phyloP scores from a whole-genome alignment of 2,113 vertebrate genomes.

The Leptosomus discolor region DNA sequence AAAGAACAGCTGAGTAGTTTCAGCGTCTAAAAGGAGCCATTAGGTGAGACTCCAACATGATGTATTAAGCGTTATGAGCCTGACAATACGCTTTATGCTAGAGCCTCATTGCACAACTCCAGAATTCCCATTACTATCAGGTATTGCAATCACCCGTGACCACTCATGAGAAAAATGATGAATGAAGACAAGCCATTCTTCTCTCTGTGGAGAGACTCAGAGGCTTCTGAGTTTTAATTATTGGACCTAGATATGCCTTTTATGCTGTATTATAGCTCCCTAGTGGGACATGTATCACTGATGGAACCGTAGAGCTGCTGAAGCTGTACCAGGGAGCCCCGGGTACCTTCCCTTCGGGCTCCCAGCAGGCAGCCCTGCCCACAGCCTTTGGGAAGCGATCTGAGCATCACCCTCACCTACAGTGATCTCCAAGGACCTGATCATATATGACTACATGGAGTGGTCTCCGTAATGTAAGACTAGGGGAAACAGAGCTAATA shows the following conservation, averaged over 20 bases:
- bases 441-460: background rate
- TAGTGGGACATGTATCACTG: background rate
- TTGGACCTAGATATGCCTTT: background rate
- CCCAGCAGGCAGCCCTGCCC: background rate
- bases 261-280: background rate
- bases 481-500: background rate
- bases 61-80: rapidly evolving
- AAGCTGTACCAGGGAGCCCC: background rate
- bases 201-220: background rate
- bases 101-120: background rate
- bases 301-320: background rate
- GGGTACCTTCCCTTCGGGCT: background rate
- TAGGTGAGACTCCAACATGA: background rate
- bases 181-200: background rate
- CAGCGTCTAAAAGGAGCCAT: background rate
- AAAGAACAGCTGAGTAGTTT: background rate
- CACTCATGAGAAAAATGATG: background rate
- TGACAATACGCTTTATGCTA: background rate
- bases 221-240: background rate
- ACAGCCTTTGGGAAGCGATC: background rate
- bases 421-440: background rate
- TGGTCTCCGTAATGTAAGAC: background rate
- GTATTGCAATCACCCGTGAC: background rate
- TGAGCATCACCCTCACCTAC: background rate
- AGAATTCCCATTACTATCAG: background rate